Evolutionary conservation across 2,888 invertebrate species (phyloP), one percentile per base, ranked within the genome.

Genomic region (Camponotus fellah): DNA sequence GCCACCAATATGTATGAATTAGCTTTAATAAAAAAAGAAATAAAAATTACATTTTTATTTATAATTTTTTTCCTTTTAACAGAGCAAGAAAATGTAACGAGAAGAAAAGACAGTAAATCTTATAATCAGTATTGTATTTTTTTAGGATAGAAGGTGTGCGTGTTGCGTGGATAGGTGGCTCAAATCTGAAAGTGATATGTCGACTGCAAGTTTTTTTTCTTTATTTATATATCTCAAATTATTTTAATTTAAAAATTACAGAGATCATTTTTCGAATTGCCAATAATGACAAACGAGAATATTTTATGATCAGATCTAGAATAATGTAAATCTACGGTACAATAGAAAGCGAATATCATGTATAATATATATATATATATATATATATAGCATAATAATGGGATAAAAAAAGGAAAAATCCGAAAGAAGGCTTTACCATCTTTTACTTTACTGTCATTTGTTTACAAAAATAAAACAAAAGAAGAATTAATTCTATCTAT

Each of bases 191-290:
- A 88, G 87, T 93, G 93, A 92, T 92, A 92, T 91, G 90, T 92
- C 86, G 89, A 82, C 90, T 89, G 85, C 85, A 86, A 87, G 87
- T 90, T 89, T 87, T 89, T 87, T 83, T 91, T 80, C 82, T 89
- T 91, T 91, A 92, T 90, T 90, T 89, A 90, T 92, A 91, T 92
- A 91, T 90, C 92, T 94, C 93, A 94, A 94, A 94, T 94, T 92
- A 94, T 91, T 92, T 94, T 92, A 93, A 92, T 93, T 92, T 92
- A 93, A 94, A 94, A 92, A 94, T 94, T 94, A 95, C 94, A 94
- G 94, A 95, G 95, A 94, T 95, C 94, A 94, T 94, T 94, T 91
- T 90, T 93, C 92, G 92, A 90, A 92, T 94, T 93, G 93, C 93
- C 93, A 86, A 79, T 90, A 88, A 88, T 90, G 94, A 94, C 92